These are phyloP conservation scores for Linnaemya vulpina DNA, from an alignment of 2,888 invertebrate species.

Conservation along the genomic window DNA sequence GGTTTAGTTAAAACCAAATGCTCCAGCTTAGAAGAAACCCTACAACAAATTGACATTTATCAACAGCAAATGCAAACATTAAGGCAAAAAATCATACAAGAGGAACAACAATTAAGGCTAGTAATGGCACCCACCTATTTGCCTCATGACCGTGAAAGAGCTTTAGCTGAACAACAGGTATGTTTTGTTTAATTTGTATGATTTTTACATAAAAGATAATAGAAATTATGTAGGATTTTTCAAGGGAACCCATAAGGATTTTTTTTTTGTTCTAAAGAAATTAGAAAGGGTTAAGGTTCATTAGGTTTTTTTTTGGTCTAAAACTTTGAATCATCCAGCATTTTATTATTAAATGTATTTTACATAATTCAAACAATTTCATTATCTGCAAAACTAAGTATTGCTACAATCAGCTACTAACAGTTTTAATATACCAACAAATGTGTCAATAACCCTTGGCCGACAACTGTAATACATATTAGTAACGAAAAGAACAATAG, in stretches of 20 bases:
- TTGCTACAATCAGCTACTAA: constrained; percentile 49
- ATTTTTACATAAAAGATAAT: constrained; percentile 11
- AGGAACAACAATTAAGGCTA: constrained; percentile 93
- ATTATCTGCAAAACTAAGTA: constrained; percentile 9
- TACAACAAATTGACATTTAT: constrained; percentile 93
- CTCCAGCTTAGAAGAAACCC: constrained; percentile 88
- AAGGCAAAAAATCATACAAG: constrained; percentile 92
- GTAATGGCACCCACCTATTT: constrained; percentile 92
- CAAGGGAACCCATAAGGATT: constrained; percentile 47
- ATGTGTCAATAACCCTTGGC: constrained; percentile 43
- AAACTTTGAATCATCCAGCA: constrained; percentile 46
- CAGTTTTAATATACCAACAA: constrained; percentile 10
- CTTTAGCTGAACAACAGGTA: constrained; percentile 94
- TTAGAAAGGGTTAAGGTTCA: constrained; percentile 1
- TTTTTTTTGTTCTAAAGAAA: background rate
- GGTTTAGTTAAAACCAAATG: constrained; percentile 79
- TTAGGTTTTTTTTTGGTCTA: constrained; percentile 16
- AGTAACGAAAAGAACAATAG: background rate
- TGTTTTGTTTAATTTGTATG: constrained; percentile 73
- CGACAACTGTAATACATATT: background rate
- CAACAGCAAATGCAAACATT: constrained; percentile 93
- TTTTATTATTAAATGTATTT: constrained; percentile 33
- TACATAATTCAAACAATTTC: constrained; percentile 25
- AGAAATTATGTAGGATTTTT: constrained; percentile 21
- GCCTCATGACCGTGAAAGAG: constrained; percentile 92